Conservation (phyloP, 2,797 vertebrate genomes). For the Cossypha heuglini region DNA sequence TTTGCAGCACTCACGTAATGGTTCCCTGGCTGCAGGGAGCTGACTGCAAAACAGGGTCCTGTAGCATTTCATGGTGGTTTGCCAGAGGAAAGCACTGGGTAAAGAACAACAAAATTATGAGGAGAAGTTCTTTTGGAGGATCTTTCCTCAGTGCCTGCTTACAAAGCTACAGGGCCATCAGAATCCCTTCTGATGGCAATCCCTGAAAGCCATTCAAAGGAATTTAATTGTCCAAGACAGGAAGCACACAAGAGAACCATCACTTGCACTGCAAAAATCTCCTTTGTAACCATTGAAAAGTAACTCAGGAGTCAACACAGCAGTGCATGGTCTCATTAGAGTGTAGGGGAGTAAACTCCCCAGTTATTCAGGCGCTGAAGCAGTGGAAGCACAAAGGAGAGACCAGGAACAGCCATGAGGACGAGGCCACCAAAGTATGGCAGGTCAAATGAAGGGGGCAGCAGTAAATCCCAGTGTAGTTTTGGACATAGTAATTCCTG, state of each 20-base stretch:
- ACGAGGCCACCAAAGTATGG: fast-evolving
- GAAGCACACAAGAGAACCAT: not conserved
- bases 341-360: not conserved
- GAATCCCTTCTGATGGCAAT: not conserved
- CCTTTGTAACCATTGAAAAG: not conserved
- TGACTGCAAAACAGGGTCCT: not conserved
- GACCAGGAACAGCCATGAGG: not conserved
- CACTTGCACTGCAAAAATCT: not conserved
- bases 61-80: not conserved
- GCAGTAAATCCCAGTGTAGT: not conserved
- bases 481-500: not conserved
- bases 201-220: not conserved
- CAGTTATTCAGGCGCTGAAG: not conserved
- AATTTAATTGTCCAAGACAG: not conserved
- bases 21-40: not conserved
- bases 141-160: not conserved
- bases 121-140: not conserved
- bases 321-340: not conserved
- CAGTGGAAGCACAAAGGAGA: not conserved
- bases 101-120: not conserved
- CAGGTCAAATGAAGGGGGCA: not conserved
- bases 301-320: not conserved
- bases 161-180: not conserved
- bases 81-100: not conserved
- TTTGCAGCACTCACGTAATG: fast-evolving